phyloP scores from a whole-genome alignment of 1,140 invertebrate species.

The Aphis craccivora region DNA sequence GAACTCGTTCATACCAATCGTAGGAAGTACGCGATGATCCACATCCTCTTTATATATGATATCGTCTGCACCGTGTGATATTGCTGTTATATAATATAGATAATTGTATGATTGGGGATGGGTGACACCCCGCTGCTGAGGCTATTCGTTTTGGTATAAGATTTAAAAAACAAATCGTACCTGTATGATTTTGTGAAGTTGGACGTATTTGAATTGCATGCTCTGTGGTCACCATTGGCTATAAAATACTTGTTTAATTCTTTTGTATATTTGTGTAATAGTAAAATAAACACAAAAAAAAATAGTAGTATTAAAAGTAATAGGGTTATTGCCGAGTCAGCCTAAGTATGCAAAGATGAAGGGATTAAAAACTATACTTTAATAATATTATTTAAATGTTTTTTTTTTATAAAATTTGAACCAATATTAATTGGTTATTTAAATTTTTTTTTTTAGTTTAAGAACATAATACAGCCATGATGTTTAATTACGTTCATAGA shows the following conservation, averaged over 20 bases:
- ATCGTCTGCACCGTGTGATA: neutral
- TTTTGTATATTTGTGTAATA: neutral
- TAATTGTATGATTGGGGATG: neutral
- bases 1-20: slow-evolving; percentile 78
- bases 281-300: too few species aligned
- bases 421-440: too few species aligned
- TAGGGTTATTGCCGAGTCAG: too few species aligned
- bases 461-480: too few species aligned
- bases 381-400: too few species aligned
- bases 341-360: too few species aligned
- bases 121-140: neutral
- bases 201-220: neutral
- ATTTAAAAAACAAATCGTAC: neutral
- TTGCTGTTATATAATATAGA: neutral
- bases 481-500: too few species aligned
- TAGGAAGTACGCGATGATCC: slow-evolving; percentile 79
- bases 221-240: neutral
- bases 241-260: neutral
- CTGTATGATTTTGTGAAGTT: neutral
- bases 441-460: too few species aligned
- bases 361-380: too few species aligned
- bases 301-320: too few species aligned
- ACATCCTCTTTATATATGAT: neutral
- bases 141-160: neutral
- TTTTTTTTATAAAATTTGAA: too few species aligned